A percentile compares a stretch with the other conserved stretches of the same genome.
phyloP scores from a whole-genome alignment of 2,888 invertebrate species.

The Diarsia brunnea region DNA sequence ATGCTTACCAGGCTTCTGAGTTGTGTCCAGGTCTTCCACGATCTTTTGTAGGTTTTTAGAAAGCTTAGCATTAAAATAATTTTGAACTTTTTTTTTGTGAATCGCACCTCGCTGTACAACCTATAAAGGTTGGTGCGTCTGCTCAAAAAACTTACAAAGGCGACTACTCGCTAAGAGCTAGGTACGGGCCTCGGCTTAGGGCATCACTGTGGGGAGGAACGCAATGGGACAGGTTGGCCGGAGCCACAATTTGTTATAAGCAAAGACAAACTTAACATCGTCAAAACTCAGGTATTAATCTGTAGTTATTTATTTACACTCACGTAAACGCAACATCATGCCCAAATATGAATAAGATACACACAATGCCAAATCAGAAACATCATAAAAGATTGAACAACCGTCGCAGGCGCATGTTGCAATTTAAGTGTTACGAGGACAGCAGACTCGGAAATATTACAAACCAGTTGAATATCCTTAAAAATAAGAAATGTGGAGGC shows the following conservation, averaged over 20 bases:
- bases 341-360: slow-evolving; percentile 15
- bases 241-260: background rate
- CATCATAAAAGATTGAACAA: slow-evolving; percentile 26
- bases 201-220: too few species aligned
- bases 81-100: too few species aligned
- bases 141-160: too few species aligned
- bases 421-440: slow-evolving; percentile 65
- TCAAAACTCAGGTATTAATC: background rate
- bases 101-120: too few species aligned
- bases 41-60: background rate
- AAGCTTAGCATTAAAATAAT: background rate
- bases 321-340: background rate
- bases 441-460: slow-evolving; percentile 9
- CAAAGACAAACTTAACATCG: background rate
- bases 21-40: background rate
- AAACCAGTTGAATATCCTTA: slow-evolving; percentile 55
- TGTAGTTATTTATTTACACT: background rate
- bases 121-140: too few species aligned
- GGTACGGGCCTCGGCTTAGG: too few species aligned
- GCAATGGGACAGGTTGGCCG: too few species aligned
- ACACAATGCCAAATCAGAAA: slow-evolving; percentile 35
- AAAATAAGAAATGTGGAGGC: slow-evolving; percentile 30
- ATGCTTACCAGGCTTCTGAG: background rate
- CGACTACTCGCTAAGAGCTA: too few species aligned
- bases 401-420: slow-evolving; percentile 34